Evolutionary conservation across 2,797 vertebrate species (phyloP).

Genomic region (Lates japonicus): DNA sequence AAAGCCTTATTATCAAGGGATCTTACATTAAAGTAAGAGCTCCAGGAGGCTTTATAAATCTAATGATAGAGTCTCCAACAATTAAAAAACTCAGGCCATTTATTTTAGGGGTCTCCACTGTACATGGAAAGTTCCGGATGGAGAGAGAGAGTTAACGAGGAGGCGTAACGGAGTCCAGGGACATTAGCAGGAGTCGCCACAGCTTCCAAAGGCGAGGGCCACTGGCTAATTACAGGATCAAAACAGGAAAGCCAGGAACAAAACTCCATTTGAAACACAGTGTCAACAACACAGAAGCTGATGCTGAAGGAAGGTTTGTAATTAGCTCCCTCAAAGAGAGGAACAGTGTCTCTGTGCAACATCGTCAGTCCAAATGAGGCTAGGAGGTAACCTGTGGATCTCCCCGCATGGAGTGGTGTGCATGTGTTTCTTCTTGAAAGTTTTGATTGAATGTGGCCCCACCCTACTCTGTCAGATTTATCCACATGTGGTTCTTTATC

Average conservation of each 20-base stretch:
- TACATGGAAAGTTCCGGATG: not conserved
- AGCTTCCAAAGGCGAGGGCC: no score
- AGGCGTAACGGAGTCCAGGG: not conserved
- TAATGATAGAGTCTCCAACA: not conserved
- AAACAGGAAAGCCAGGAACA: no score
- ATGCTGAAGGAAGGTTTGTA: not conserved
- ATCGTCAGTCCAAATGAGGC: not conserved
- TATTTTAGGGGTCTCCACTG: not conserved
- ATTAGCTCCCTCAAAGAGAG: not conserved
- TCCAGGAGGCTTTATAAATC: not conserved
- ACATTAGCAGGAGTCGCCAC: no score
- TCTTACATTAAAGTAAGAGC: not conserved
- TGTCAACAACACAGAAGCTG: not conserved
- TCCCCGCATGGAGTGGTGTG: not conserved
- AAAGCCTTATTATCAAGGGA: not conserved
- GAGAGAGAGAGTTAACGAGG: not conserved
- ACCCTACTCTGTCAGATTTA: constrained; percentile 23
- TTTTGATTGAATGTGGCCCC: constrained; percentile 31
- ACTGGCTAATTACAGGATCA: no score
- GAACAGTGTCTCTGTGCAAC: constrained; percentile 1
- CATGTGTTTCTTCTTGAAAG: constrained; percentile 2
- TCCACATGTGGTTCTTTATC: constrained; percentile 25
- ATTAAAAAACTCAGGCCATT: not conserved
- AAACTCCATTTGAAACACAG: not conserved
- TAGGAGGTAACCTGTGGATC: no score